Conservation (phyloP, 2,797 vertebrate genomes). For the Tiaroga cobitis region DNA sequence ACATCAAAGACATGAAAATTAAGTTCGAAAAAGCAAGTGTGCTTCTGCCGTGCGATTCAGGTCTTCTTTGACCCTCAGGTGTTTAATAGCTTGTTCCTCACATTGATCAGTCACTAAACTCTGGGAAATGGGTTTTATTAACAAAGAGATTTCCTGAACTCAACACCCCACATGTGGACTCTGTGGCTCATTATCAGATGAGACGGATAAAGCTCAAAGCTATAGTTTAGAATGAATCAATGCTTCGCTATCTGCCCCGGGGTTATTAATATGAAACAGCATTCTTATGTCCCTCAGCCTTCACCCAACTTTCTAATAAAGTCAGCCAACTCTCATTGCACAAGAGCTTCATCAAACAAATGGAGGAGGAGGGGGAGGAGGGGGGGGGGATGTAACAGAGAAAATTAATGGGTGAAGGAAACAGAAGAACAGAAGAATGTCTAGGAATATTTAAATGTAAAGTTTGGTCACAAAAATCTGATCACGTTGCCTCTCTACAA, state of each 20-base stretch:
- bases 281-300: neutral
- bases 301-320: neutral
- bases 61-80: neutral
- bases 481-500: neutral
- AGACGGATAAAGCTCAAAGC: neutral
- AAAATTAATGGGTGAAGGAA: neutral
- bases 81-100: neutral
- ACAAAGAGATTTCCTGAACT: neutral
- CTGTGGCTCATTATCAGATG: neutral
- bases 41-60: neutral
- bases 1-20: slow-evolving; percentile 7
- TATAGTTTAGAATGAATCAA: slow-evolving; percentile 27
- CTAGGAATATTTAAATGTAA: neutral
- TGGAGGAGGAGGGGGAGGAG: fast-evolving
- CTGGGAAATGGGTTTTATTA: neutral
- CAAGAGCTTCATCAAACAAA: slow-evolving; percentile 33
- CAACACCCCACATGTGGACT: neutral
- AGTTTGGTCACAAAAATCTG: neutral
- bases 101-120: neutral
- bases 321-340: slow-evolving; percentile 5
- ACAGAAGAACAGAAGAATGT: neutral
- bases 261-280: neutral
- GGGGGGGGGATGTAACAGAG: neutral
- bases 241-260: neutral
- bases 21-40: neutral